Conservation (phyloP, 2,113 vertebrate genomes). For the Phaethornis superciliosus region DNA sequence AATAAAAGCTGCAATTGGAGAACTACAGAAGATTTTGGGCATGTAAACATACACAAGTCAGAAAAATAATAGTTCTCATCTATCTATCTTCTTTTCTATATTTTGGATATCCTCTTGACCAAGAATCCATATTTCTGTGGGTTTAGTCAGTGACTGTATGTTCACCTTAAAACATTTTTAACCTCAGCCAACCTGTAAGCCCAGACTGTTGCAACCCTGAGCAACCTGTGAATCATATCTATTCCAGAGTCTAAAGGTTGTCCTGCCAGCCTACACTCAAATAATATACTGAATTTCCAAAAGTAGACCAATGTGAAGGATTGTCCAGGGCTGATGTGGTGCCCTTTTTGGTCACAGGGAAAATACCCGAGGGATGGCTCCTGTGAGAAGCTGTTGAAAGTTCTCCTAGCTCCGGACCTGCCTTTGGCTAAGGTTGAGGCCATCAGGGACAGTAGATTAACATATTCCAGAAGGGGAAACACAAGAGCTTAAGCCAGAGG, state of each 20-base stretch:
- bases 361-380: too few relatives aligned
- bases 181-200: background rate
- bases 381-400: too few relatives aligned
- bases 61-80: background rate
- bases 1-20: slow-evolving; percentile 26
- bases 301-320: background rate
- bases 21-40: background rate
- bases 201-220: too few relatives aligned
- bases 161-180: background rate
- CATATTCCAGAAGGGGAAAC: too few relatives aligned
- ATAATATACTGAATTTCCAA: background rate
- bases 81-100: background rate
- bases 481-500: too few relatives aligned
- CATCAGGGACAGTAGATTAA: too few relatives aligned
- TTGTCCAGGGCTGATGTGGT: too few relatives aligned
- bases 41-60: background rate
- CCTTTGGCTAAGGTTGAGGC: too few relatives aligned
- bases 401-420: too few relatives aligned
- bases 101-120: background rate
- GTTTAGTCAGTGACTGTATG: background rate
- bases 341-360: too few relatives aligned
- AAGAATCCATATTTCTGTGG: background rate
- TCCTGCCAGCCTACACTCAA: background rate
- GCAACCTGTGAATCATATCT: too few relatives aligned
- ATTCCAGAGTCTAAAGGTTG: background rate